Evolutionary conservation across 2,888 invertebrate species (phyloP).

Genomic region (Anagyrus pseudococci): DNA sequence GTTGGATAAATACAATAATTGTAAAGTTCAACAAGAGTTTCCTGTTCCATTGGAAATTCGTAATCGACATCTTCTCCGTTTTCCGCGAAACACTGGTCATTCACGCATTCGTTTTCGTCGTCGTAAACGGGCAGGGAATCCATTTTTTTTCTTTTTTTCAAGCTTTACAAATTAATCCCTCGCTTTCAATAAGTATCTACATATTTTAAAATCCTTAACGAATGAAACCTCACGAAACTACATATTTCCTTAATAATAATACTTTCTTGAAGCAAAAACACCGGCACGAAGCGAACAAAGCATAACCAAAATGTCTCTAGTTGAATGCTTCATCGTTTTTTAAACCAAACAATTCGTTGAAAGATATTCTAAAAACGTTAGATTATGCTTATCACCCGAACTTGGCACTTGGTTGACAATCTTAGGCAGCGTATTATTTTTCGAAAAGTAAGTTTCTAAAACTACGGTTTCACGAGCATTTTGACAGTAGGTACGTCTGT

Average conservation of each 20-base stretch:
- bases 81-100: conserved; percentile 46
- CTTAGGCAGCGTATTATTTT: too few species aligned
- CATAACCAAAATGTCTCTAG: too few species aligned
- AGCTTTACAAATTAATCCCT: conserved; percentile 6
- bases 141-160: conserved; percentile 35
- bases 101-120: conserved; percentile 48
- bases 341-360: too few species aligned
- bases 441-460: too few species aligned
- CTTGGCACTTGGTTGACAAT: too few species aligned
- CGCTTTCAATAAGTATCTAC: not conserved
- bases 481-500: too few species aligned
- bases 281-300: too few species aligned
- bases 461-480: too few species aligned
- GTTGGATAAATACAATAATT: conserved; percentile 54
- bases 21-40: conserved; percentile 51
- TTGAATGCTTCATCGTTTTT: too few species aligned
- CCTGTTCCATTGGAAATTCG: conserved; percentile 52
- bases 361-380: too few species aligned
- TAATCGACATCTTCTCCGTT: conserved; percentile 51
- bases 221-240: not conserved
- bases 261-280: not conserved
- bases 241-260: conserved; percentile 7
- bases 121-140: conserved; percentile 45
- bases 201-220: not conserved
- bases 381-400: too few species aligned